Evolutionary conservation across 2,113 vertebrate genomes (phyloP), one percentile per base, ranked within the genome.

Genomic region (Numenius arquata): DNA sequence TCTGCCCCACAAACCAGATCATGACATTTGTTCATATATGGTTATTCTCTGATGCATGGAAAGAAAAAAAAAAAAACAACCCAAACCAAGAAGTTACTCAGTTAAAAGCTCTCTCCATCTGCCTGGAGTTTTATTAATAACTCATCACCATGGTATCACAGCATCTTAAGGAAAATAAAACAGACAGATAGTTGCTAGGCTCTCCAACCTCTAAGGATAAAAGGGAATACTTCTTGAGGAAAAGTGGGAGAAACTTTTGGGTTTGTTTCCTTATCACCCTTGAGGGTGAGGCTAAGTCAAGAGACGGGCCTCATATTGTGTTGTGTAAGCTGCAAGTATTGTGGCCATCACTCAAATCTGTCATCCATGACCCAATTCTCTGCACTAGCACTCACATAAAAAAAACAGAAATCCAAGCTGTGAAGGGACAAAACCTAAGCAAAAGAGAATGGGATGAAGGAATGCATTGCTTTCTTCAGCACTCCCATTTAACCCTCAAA

Each of bases 21-120:
- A 72, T 76, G 88, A 93, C 93, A 94, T 95, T 96, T 97, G 95
- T 55, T 97, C 96, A 97, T 96, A 96, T 96, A 97, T 96, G 93
- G 94, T 95, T 96, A 93, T 95, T 92, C 73, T 81, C 19, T 5
- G 93, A 91, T 73, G 70, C 89, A 85, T 17, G 55, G 61, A 83
- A 80, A 67, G 12, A 4, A n/a, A 85, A 50, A 74, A 72, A 61
- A 48, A 48, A 76, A 67, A 34, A 67, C n/a, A 6, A 55, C 17
- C 14, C 22, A 77, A 77, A 72, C 52, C 48, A 88, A 88, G 52
- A 71, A 91, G 53, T 80, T 85, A 65, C 50, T 78, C 72, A 91
- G 90, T 85, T 80, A 85, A 96, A 95, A 94, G 76, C 80, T 82
- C 76, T 92, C 91, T 78, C 87, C 82, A 80, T 96, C 78, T 94